phyloP scores from a whole-genome alignment of 2,113 vertebrate species.

The Pseudorectes ferrugineus region DNA sequence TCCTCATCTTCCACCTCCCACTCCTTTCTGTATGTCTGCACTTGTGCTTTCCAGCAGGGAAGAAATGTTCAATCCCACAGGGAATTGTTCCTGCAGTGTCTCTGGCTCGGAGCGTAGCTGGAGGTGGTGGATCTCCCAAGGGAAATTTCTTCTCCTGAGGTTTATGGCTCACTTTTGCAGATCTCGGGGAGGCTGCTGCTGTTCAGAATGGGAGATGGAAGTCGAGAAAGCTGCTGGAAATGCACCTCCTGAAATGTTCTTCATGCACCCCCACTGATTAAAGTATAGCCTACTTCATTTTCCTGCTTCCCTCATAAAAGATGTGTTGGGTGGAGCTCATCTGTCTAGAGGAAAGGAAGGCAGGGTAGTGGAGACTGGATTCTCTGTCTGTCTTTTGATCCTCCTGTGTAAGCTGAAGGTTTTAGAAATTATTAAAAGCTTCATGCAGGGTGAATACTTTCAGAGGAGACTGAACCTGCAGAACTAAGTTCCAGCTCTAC shows the following conservation, averaged over 20 bases:
- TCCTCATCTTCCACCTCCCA: background rate
- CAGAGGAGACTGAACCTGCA: background rate
- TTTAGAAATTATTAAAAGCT: conserved; percentile 52
- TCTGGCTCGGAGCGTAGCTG: background rate
- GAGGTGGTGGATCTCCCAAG: conserved; percentile 8
- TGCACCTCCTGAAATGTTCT: background rate
- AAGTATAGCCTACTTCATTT: background rate
- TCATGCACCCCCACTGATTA: background rate
- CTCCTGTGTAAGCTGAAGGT: conserved; percentile 10
- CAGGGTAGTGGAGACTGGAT: background rate
- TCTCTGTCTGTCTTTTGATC: conserved; percentile 46
- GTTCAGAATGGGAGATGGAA: background rate
- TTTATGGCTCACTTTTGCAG: background rate
- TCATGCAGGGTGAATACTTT: conserved; percentile 14
- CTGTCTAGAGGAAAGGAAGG: background rate
- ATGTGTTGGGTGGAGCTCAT: conserved; percentile 2
- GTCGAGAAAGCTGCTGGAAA: background rate
- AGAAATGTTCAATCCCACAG: background rate
- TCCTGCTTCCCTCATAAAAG: background rate
- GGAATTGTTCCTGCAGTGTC: background rate
- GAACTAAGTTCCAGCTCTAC: background rate
- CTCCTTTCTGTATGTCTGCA: background rate
- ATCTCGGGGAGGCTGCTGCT: background rate
- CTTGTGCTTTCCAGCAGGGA: background rate
- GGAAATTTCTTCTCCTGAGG: background rate